Evolutionary conservation across 2,113 vertebrate species (phyloP).

Genomic region (Rhombomys opimus): DNA sequence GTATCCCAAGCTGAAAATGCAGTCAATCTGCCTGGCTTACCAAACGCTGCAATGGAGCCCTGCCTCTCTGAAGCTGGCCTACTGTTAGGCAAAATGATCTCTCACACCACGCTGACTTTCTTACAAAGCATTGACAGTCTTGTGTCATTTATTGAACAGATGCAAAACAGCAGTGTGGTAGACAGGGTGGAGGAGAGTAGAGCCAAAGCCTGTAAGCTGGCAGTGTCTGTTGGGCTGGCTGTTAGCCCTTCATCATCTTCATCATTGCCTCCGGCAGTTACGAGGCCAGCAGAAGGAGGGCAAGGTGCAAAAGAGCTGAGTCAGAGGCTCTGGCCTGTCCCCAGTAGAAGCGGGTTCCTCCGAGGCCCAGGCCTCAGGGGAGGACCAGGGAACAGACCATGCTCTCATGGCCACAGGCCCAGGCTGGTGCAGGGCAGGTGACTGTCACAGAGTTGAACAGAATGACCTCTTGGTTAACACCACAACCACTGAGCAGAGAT

Average conservation of each 20-base stretch:
- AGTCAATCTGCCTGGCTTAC: background rate
- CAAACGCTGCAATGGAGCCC: accelerated
- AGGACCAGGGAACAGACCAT: background rate
- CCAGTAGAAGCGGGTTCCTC: slow-evolving; percentile 36
- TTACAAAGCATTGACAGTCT: background rate
- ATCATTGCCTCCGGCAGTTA: background rate
- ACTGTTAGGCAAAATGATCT: background rate
- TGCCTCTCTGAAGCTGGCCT: background rate
- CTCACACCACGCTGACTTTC: background rate
- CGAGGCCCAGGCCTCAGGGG: background rate
- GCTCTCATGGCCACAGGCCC: background rate
- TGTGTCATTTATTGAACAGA: background rate
- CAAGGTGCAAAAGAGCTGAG: slow-evolving; percentile 69
- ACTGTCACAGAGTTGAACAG: background rate
- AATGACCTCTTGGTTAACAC: background rate
- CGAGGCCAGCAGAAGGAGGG: background rate
- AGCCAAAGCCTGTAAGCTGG: background rate
- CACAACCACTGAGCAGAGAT: background rate
- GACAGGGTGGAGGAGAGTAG: background rate
- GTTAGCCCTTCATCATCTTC: background rate
- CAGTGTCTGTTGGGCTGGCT: background rate
- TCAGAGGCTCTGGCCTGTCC: slow-evolving; percentile 75
- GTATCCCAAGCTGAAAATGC: background rate
- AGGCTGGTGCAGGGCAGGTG: background rate
- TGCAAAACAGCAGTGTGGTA: background rate